phyloP scores from a whole-genome alignment of 92 coral and sea anemone genomes.

The Porites cylindrica region DNA sequence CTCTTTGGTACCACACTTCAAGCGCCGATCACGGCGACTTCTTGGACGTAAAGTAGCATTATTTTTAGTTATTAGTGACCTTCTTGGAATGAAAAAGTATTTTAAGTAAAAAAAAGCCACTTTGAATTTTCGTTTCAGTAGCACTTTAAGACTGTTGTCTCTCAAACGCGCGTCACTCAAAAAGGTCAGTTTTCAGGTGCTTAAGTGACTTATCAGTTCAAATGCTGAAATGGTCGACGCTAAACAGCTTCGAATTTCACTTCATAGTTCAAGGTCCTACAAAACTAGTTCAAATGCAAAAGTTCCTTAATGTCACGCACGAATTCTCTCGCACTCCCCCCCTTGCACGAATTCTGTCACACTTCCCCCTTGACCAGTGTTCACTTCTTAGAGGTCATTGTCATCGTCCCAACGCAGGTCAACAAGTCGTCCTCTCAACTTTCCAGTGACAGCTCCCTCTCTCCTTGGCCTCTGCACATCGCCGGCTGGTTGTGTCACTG shows the following conservation, averaged over 20 bases:
- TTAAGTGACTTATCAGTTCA: too few species aligned
- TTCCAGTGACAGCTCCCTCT: not conserved
- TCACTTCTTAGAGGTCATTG: not conserved
- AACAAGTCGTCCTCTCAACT: not conserved
- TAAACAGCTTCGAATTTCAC: too few species aligned
- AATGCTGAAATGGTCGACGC: too few species aligned
- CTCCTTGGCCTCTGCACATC: not conserved
- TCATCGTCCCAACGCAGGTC: not conserved
- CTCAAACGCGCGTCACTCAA: too few species aligned
- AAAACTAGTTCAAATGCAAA: too few species aligned
- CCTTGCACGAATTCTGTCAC: too few species aligned
- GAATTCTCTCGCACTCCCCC: not conserved
- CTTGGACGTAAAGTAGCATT: not conserved
- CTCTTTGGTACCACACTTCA: constrained; percentile 22
- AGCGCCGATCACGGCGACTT: not conserved
- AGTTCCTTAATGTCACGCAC: too few species aligned
- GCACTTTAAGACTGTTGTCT: not conserved
- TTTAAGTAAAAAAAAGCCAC: constrained; percentile 12
- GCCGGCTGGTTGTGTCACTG: not conserved
- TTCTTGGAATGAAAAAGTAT: constrained; percentile 10
- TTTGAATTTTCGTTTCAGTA: constrained; percentile 3
- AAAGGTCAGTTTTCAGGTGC: too few species aligned
- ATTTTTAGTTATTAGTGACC: not conserved
- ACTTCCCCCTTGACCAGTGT: constrained; percentile 22
- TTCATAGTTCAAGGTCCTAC: too few species aligned